phyloP scores from a whole-genome alignment of 2,113 vertebrate species.

The Chaetura pelagica region DNA sequence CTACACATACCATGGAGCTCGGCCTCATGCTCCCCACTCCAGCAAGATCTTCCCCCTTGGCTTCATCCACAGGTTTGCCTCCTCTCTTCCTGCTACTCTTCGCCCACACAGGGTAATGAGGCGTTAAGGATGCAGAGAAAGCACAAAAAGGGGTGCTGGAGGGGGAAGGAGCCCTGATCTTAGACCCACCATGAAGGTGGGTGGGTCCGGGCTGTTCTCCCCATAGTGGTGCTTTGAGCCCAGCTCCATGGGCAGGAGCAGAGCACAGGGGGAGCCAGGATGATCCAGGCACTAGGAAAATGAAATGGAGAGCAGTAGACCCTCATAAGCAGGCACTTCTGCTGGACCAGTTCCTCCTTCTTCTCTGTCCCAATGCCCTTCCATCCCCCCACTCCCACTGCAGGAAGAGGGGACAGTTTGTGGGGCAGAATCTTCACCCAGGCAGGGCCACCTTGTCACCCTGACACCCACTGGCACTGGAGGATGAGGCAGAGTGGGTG shows the following conservation, averaged over 20 bases:
- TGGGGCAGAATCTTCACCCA: background rate
- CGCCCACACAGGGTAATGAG: background rate
- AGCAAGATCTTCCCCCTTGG: background rate
- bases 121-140: background rate
- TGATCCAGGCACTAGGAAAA: rapidly evolving
- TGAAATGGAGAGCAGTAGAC: background rate
- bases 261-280: background rate
- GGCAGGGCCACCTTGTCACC: background rate
- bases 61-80: background rate
- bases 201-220: background rate
- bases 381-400: background rate
- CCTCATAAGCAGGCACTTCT: background rate
- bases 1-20: background rate
- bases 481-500: background rate
- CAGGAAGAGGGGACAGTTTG: background rate
- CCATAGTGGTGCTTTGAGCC: background rate
- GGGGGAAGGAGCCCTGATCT: background rate
- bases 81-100: background rate
- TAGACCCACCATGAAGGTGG: background rate
- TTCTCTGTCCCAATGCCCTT: background rate
- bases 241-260: background rate
- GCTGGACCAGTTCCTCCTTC: background rate
- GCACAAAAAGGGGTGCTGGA: background rate
- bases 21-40: background rate
- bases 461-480: rapidly evolving